Conservation (phyloP, 2,113 vertebrate species). For the Malurus melanocephalus region DNA sequence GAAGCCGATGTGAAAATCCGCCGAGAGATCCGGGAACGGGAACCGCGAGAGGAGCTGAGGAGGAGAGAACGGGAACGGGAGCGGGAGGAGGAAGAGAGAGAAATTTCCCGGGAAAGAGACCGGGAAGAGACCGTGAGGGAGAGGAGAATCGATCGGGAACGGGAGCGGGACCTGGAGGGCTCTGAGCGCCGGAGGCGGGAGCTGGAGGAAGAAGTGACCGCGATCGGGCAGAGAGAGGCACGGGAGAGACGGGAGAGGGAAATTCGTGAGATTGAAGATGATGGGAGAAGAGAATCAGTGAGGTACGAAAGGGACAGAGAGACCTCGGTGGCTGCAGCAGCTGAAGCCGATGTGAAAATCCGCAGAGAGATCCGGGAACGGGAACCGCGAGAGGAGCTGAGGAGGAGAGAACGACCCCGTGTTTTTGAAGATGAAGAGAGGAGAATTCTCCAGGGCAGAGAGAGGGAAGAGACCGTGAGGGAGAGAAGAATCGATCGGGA, state of each 20-base stretch:
- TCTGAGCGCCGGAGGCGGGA: fast-evolving
- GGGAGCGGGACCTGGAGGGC: not conserved
- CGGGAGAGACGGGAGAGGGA: not conserved
- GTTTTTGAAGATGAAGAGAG: not conserved
- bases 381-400: fast-evolving
- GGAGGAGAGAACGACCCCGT: not conserved
- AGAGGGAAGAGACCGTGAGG: fast-evolving
- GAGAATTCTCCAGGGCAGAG: fast-evolving
- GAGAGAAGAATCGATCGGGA: fast-evolving
- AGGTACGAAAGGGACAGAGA: not conserved
- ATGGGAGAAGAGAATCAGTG: not conserved
- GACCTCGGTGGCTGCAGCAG: not conserved
- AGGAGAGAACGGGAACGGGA: too few relatives aligned
- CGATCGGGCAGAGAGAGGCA: fast-evolving
- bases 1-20: too few relatives aligned
- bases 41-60: too few relatives aligned
- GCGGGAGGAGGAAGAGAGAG: too few relatives aligned
- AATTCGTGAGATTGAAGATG: fast-evolving
- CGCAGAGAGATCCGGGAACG: not conserved
- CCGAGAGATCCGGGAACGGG: too few relatives aligned
- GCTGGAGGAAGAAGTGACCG: not conserved
- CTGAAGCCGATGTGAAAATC: not conserved
- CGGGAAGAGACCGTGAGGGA: too few relatives aligned
- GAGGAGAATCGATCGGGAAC: too few relatives aligned
- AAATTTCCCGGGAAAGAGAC: too few relatives aligned